A percentile compares a stretch with the other conserved stretches of the same genome.
phyloP scores from a whole-genome alignment of 2,888 invertebrate genomes.

The Lottia scabra region DNA sequence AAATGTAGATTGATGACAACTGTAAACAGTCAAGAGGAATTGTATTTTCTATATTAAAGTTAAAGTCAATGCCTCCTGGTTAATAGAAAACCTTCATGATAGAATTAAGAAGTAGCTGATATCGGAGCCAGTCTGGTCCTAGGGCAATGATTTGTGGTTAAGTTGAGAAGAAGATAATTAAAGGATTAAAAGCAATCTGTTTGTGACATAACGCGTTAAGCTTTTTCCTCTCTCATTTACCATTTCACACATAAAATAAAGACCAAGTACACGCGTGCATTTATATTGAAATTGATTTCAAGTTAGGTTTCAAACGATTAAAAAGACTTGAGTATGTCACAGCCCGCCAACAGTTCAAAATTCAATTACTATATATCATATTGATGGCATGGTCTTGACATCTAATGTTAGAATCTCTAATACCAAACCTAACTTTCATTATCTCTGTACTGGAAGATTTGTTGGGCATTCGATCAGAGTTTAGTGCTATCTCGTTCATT shows the following conservation, averaged over 20 bases:
- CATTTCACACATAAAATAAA: slow-evolving; percentile 22
- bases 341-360: slow-evolving; percentile 42
- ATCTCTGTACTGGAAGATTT: neutral
- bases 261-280: slow-evolving; percentile 16
- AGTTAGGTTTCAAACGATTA: slow-evolving; percentile 34
- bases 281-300: slow-evolving; percentile 26
- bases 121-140: slow-evolving; percentile 1
- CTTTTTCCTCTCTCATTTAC: slow-evolving; percentile 26
- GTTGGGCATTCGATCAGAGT: neutral
- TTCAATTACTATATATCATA: slow-evolving; percentile 45
- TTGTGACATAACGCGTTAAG: slow-evolving; percentile 32
- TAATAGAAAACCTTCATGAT: neutral
- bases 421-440: neutral
- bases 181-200: slow-evolving; percentile 36
- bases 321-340: slow-evolving; percentile 39
- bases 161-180: slow-evolving; percentile 27
- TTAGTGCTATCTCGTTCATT: neutral
- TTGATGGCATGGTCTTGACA: slow-evolving; percentile 40
- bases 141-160: slow-evolving; percentile 3
- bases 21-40: too few species aligned
- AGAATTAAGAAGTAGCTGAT: neutral
- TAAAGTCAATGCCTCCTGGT: neutral
- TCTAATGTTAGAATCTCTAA: slow-evolving; percentile 14
- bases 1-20: too few species aligned
- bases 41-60: too few species aligned